phyloP scores from a whole-genome alignment of 1,140 invertebrate genomes.

The Streblospio benedicti region DNA sequence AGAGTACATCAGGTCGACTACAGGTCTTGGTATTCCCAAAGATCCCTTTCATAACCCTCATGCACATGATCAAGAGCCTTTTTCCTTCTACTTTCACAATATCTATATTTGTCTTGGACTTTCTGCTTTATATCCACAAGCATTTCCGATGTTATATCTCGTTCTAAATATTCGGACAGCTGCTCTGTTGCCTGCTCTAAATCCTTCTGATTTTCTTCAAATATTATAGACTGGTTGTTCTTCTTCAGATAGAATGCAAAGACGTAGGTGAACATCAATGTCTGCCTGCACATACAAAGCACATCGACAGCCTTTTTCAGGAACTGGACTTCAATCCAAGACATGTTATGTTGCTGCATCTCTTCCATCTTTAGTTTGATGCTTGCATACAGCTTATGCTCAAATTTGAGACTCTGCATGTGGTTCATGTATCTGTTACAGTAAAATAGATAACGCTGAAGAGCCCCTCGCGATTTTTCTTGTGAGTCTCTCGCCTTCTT shows the following conservation, averaged over 20 bases:
- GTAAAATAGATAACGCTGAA: conserved; percentile 93
- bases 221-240: conserved; percentile 98
- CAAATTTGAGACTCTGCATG: conserved; percentile 96
- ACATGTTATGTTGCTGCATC: conserved; percentile 99
- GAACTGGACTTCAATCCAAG: conserved; percentile 99
- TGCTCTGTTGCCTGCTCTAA: conserved; percentile 93
- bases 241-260: conserved; percentile 97
- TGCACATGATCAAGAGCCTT: conserved; percentile 92
- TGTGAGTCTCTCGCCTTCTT: conserved; percentile 92
- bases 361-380: conserved; percentile 98
- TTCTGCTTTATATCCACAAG: conserved; percentile 96
- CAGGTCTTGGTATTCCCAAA: conserved; percentile 66
- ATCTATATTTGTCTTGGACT: conserved; percentile 98
- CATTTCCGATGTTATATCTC: conserved; percentile 96
- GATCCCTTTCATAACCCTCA: conserved; percentile 96
- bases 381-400: conserved; percentile 60
- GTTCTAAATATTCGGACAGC: conserved; percentile 92
- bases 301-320: conserved; percentile 96
- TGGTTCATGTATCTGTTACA: conserved; percentile 99
- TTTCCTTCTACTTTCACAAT: conserved; percentile 90
- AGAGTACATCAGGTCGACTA: too few species aligned
- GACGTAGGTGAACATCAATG: conserved; percentile 98
- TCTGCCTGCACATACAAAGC: conserved; percentile 91
- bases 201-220: conserved; percentile 98
- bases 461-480: conserved; percentile 80